A percentile compares a stretch with the other conserved stretches of the same genome.
Evolutionary conservation across 2,113 vertebrate species (phyloP).

Genomic region (Istiophorus platypterus): DNA sequence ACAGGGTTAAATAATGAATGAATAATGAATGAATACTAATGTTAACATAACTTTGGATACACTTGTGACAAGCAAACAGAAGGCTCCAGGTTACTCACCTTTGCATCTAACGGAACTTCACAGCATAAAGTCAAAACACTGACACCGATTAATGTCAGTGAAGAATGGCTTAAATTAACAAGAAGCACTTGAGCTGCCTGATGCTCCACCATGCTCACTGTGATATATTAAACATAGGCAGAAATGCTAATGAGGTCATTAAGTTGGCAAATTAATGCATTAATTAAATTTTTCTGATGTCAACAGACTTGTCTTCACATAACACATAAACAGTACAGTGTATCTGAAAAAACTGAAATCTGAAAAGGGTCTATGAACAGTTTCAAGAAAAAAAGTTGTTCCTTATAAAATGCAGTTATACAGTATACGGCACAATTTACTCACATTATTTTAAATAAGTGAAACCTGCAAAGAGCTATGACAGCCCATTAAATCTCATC

Average conservation of each 20-base stretch:
- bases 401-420: conserved; percentile 1
- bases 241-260: conserved; percentile 67
- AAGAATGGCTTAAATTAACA: conserved; percentile 51
- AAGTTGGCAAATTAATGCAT: conserved; percentile 60
- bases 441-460: no score
- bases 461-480: neutral
- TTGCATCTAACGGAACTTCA: conserved; percentile 10
- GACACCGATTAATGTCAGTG: conserved; percentile 42
- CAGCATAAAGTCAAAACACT: conserved; percentile 34
- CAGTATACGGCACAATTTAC: neutral
- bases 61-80: conserved; percentile 2
- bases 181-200: conserved; percentile 58
- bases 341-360: conserved; percentile 1
- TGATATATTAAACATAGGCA: conserved; percentile 60
- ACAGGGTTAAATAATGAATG: neutral
- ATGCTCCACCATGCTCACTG: conserved; percentile 29
- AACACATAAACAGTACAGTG: neutral
- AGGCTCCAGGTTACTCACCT: neutral
- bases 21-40: neutral
- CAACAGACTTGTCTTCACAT: conserved; percentile 15
- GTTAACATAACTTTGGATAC: neutral
- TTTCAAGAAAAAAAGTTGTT: neutral
- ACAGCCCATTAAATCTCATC: neutral
- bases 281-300: conserved; percentile 54
- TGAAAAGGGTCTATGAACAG: neutral